phyloP scores from a whole-genome alignment of 2,113 vertebrate species.

The Brachyistius frenatus region DNA sequence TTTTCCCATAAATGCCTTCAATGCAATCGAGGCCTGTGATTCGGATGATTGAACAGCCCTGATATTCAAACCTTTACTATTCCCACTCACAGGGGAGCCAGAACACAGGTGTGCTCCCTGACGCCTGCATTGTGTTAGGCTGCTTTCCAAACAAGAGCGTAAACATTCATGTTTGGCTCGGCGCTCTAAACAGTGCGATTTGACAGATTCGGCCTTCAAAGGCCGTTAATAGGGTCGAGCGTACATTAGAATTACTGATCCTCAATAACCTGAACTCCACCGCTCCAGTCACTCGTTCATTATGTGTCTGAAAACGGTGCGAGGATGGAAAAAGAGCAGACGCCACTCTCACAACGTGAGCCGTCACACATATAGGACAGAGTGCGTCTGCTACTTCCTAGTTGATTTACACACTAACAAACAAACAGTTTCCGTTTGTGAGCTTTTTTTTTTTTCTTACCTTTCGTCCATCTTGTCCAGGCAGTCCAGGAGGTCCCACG shows the following conservation, averaged over 20 bases:
- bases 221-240: background rate
- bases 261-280: background rate
- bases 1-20: constrained; percentile 21
- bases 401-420: constrained; percentile 10
- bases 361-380: constrained; percentile 8
- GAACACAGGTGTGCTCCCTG: constrained; percentile 58
- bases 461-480: constrained; percentile 91
- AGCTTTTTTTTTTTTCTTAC: constrained; percentile 80
- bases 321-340: background rate
- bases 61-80: constrained; percentile 36
- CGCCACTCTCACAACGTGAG: background rate
- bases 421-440: constrained; percentile 16
- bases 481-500: constrained; percentile 86
- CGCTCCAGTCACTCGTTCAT: constrained; percentile 4
- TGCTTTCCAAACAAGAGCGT: constrained; percentile 70
- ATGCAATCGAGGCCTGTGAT: constrained; percentile 25
- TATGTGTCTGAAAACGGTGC: constrained; percentile 1
- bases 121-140: constrained; percentile 62
- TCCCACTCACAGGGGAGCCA: constrained; percentile 28
- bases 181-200: constrained; percentile 26
- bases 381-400: background rate
- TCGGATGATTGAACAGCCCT: constrained; percentile 62
- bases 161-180: constrained; percentile 67
- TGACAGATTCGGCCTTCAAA: constrained; percentile 27
- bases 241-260: constrained; percentile 32